Conservation (phyloP, 2,888 invertebrate species). For the Habrosyne pyritoides region DNA sequence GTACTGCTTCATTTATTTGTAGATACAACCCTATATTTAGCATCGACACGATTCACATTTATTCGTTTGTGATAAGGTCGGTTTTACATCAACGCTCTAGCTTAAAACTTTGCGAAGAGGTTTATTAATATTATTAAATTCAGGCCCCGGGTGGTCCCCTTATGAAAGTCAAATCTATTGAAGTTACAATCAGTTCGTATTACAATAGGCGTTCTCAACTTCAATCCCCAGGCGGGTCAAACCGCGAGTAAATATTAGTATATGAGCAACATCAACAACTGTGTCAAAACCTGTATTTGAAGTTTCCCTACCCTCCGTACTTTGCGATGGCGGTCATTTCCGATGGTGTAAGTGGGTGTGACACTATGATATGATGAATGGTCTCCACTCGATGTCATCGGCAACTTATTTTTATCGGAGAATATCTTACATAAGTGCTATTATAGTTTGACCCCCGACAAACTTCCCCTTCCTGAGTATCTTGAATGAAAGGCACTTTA, state of each 20-base stretch:
- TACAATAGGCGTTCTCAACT: too few relatives aligned
- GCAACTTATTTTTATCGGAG: not conserved
- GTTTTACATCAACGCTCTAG: not conserved
- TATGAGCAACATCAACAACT: not conserved
- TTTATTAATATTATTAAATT: too few relatives aligned
- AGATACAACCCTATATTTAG: not conserved
- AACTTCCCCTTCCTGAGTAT: not conserved
- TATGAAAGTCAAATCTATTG: too few relatives aligned
- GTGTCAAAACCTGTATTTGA: not conserved
- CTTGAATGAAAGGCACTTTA: not conserved
- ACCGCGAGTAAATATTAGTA: not conserved
- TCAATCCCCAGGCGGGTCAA: not conserved
- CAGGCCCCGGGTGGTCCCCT: too few relatives aligned
- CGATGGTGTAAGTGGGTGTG: slow-evolving; percentile 6
- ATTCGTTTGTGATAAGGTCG: not conserved
- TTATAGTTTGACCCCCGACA: not conserved
- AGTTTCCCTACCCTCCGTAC: not conserved
- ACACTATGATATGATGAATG: slow-evolving; percentile 4
- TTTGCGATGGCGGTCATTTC: not conserved
- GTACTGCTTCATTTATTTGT: not conserved
- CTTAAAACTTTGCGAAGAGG: too few relatives aligned
- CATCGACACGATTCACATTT: not conserved
- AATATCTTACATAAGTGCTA: slow-evolving; percentile 3
- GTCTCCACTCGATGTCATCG: not conserved
- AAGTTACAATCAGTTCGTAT: too few relatives aligned